Evolutionary conservation across 2,797 vertebrate species (phyloP), one percentile per base, ranked within the genome.

Genomic region (Tympanoctomys barrerae): DNA sequence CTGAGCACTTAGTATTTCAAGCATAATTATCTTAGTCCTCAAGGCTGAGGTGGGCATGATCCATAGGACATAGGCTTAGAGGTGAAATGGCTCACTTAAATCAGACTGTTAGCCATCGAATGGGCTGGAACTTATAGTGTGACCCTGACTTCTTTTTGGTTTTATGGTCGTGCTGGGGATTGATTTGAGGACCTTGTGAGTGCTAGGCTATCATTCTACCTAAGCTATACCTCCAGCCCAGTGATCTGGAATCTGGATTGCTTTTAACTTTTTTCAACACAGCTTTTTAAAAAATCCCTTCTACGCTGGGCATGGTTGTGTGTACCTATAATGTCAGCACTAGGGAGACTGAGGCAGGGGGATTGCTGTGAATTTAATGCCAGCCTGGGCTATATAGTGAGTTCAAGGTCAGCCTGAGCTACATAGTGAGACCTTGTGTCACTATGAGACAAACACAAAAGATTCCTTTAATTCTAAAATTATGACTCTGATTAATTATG

Each of bases 401-500:
- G 54, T n/a, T 68, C 33, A 68, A 68, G 31, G 33, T 19, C 33
- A n/a, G 33, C 16, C 33, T 36, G 33, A 36, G n/a, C 33, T 36
- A 70, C 66, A 70, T 36, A 9, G 33, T 70, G 66, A 70, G 33
- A 70, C 18, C 66, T 19, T 70, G 66, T 36, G 33, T 70, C 66
- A 70, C 8, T 57, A 57, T 57, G n/a, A 70, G 19, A 70, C 6
- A 70, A n/a, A 70, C 19, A 70, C 66, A 70, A 70, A 52, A 86
- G 66, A 85, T 64, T 52, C 86, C n/a, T 89, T 66, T 46, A 26
- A 26, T 70, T 96, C 52, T 86, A 90, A 94, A 94, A 81, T 68
- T 1, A 92, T 71, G 61, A 66, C 77, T 87, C 73, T 84, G 85
- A 52, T 75, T 26, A 52, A 31, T 54, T 78, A 26, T n/a, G 8